These are phyloP conservation scores for Oligia strigilis DNA, from an alignment of 2,888 invertebrate genomes.

Conservation along the genomic window DNA sequence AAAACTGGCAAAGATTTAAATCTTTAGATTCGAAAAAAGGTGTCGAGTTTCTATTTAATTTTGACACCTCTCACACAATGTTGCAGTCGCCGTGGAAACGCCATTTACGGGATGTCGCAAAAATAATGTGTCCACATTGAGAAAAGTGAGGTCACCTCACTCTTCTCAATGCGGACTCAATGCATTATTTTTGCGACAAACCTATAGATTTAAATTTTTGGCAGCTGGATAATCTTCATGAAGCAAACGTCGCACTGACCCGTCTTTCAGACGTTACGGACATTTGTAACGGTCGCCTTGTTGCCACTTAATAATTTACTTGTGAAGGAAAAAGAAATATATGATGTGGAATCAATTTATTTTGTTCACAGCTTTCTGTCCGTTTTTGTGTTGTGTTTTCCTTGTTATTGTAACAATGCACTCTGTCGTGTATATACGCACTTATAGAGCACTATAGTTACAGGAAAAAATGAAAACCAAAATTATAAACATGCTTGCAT, in stretches of 20 bases:
- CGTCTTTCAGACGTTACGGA: not conserved
- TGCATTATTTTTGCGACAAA: not conserved
- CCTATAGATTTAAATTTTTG: not conserved
- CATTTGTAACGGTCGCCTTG: not conserved
- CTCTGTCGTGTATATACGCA: slow-evolving; percentile 19
- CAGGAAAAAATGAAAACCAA: not conserved
- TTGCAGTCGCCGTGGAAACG: not conserved
- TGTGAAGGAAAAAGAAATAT: not conserved
- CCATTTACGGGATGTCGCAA: not conserved
- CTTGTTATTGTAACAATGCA: slow-evolving; percentile 23
- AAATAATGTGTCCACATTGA: too few species aligned
- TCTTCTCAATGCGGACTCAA: not conserved
- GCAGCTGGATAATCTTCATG: not conserved
- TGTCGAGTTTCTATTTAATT: not conserved
- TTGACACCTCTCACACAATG: not conserved
- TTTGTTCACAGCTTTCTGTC: slow-evolving; percentile 54
- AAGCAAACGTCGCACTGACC: not conserved
- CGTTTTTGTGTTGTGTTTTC: slow-evolving; percentile 49
- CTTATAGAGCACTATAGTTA: not conserved
- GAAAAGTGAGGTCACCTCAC: too few species aligned
- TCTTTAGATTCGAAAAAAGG: not conserved
- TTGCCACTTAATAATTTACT: not conserved
- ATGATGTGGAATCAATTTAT: slow-evolving; percentile 51
- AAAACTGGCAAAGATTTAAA: not conserved
- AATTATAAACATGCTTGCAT: not conserved